A percentile compares a stretch with the other conserved stretches of the same genome.
These are phyloP conservation scores for Myxocyprinus asiaticus DNA, from an alignment of 2,113 vertebrate species.

Conservation along the genomic window DNA sequence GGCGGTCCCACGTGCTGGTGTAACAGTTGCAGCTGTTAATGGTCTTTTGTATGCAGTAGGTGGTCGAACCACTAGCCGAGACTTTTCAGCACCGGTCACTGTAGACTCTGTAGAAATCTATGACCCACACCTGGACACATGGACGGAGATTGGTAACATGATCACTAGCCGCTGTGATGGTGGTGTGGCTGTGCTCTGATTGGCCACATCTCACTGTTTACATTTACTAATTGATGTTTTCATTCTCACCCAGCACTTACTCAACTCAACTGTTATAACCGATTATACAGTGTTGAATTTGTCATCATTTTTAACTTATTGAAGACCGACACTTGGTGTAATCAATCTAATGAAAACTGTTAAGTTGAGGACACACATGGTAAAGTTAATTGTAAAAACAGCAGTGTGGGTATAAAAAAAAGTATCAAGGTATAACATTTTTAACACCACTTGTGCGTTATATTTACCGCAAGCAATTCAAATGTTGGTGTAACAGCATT, in stretches of 20 bases:
- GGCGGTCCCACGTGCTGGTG: constrained; percentile 87
- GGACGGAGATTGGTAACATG: constrained; percentile 96
- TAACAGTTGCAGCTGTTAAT: constrained; percentile 89
- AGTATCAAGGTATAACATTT: too few species aligned
- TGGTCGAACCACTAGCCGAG: constrained; percentile 86
- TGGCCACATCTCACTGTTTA: background rate
- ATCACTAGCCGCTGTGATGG: constrained; percentile 97
- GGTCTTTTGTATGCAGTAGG: constrained; percentile 91
- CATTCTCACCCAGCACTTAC: background rate
- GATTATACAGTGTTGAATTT: background rate
- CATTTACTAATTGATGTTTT: background rate
- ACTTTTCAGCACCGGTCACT: constrained; percentile 92
- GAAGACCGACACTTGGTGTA: background rate
- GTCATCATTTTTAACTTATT: background rate
- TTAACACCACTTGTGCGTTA: background rate
- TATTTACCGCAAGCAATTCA: background rate
- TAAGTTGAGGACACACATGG: background rate
- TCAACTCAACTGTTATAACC: background rate
- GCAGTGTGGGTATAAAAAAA: background rate
- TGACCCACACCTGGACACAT: constrained; percentile 92
- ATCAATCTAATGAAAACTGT: background rate
- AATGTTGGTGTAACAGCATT: background rate
- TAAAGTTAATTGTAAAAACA: background rate
- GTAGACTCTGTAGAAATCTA: constrained; percentile 97
- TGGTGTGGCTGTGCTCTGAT: constrained; percentile 88